Base-by-base conservation (phyloP, 1,140 invertebrate species). In the Chrysopa pallens region DNA sequence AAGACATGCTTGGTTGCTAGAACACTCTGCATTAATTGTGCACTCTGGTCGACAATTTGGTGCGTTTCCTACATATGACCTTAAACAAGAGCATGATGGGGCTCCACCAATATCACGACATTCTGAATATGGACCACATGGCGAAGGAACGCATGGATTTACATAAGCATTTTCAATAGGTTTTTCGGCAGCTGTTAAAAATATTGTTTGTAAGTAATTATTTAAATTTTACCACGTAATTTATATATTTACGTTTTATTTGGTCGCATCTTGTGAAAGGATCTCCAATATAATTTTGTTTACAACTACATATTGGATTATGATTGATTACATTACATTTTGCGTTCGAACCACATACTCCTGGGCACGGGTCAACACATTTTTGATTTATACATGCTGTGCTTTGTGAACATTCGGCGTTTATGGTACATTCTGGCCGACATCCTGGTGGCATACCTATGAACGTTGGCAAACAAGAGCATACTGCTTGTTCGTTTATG, bases 221-320 rank as follows among this genome's bases (percentile, higher is more conserved):
- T 31, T 11, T 38, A 40, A 36, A 39, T 42, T 13, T 17, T 38
- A 8, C 33, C n/a, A 3, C 28, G 23, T 11, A 40, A 42, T 38
- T 15, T 31, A 33, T 23, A 28, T 38, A 42, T 44, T 13, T 39
- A 52, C 50, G 42, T 44, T 48, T 52, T 45, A 48, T 41, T 15
- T 43, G 52, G 31, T 43, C 48, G 45, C 72, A 74, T 4, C 54
- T 47, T 1, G 53, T 64, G 50, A 73, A 73, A 9, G 73, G 72
- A 61, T 76, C 70, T 29, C 74, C 74, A 35, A 68, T 60, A 37
- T 64, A 66, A 6, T 69, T 71, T 46, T 52, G 59, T 42, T 64
- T 48, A 52, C 78, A 82, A 15, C 68, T 71, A 49, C 78, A 81
- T 6, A 70, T 70, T 3, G 76, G 71, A 33, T 72, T 70, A 44